Percentiles rank a stretch among this genome's conserved stretches.
Conservation (phyloP, 2,888 invertebrate species). For the Clitarchus hookeri region DNA sequence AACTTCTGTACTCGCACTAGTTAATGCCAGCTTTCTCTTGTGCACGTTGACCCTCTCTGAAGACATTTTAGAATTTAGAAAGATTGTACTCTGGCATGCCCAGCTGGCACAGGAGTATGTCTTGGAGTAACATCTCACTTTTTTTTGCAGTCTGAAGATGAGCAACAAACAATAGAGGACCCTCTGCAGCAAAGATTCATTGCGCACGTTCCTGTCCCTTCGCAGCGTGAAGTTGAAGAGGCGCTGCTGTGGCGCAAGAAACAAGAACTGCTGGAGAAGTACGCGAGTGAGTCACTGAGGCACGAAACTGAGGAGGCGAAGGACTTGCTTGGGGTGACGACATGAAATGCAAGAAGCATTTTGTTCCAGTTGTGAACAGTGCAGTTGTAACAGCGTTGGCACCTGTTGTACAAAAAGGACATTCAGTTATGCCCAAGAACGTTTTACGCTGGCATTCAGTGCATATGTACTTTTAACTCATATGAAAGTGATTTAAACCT, state of each 20-base stretch:
- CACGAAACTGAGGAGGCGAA: constrained; percentile 35
- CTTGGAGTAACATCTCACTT: background rate
- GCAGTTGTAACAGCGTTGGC: background rate
- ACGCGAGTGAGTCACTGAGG: constrained; percentile 55
- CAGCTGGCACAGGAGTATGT: too few species aligned
- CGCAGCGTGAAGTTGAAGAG: constrained; percentile 92
- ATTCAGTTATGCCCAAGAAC: background rate
- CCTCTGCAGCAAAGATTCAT: constrained; percentile 65
- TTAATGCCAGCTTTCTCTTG: too few species aligned
- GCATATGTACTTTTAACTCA: too few species aligned
- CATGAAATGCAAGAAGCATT: background rate
- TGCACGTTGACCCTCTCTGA: too few species aligned
- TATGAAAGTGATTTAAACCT: too few species aligned
- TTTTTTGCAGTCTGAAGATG: constrained; percentile 43
- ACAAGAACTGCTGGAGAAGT: constrained; percentile 86
- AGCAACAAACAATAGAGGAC: constrained; percentile 45
- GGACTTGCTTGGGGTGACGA: constrained; percentile 33
- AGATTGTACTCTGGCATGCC: too few species aligned
- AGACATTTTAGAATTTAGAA: too few species aligned
- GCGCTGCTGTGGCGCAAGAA: constrained; percentile 90
- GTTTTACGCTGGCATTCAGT: too few species aligned
- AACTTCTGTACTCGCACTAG: too few species aligned
- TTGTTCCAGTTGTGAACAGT: background rate
- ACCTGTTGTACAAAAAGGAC: background rate
- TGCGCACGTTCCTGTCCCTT: constrained; percentile 90